Base-by-base conservation (phyloP, 2,888 invertebrate genomes). In the Caenorhabditis imperialis region DNA sequence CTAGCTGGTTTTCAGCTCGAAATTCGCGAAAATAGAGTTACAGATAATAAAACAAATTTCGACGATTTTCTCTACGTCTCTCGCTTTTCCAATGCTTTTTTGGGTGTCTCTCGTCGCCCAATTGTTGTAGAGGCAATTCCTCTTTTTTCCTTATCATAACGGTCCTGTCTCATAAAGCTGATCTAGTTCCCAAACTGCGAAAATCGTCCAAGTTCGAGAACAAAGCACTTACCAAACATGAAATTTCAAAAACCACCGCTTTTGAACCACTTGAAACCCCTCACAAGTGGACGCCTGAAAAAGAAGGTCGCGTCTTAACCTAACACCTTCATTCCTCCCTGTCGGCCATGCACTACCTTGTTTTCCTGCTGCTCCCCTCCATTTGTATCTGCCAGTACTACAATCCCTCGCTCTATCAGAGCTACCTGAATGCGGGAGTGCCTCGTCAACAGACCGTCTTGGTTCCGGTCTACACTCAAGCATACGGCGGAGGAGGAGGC, bases 231-330 rank as follows among this genome's bases (percentile, higher is more conserved):
- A 51, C 57, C 18, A 53, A 53, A 44, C 51, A 47, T 57, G 33
- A 51, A 67, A 45, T 51, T 69, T 67, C 53, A 69, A 60, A 69
- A 69, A 60, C 60, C 44, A 40, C 12, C 51, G 57, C 55, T 44
- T 57, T 71, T 62, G 44, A 62, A 48, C 62, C 61, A 71, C 71
- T 71, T 62, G 57, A 67, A 71, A 62, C 10, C n/a, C n/a, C 10
- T 51, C 55, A 62, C 38, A 71, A 71, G 71, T 71, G 57, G 55
- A 55, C 48, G 54, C 33, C 18, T 47, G 48, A 70, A 69, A 61
- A 71, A 71, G 71, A 71, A 71, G 70, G 70, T 61, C 70, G 61
- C 60, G 38, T 47, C 53, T 23, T 50, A 22, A 18, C 44, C 20
- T 1, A 45, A 37, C 25, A 16, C 22, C 22, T 10, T 51, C 44